Evolutionary conservation across 1,140 invertebrate genomes (phyloP).

Genomic region (Eumaeus atala): DNA sequence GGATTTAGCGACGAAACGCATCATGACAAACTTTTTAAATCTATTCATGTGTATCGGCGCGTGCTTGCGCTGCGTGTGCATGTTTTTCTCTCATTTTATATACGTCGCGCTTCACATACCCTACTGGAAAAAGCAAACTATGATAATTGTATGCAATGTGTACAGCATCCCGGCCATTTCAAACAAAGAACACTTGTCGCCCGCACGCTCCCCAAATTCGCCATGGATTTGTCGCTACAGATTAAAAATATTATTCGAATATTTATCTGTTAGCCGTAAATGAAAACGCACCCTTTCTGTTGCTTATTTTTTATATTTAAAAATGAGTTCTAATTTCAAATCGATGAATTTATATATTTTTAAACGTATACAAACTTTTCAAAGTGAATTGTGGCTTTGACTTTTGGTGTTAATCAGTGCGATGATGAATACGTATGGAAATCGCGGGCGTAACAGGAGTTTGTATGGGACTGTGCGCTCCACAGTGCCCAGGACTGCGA

Average conservation of each 20-base stretch:
- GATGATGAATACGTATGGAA: slow-evolving; percentile 55
- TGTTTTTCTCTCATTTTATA: slow-evolving; percentile 55
- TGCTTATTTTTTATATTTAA: slow-evolving; percentile 59
- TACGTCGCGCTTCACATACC: slow-evolving; percentile 57
- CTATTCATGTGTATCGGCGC: slow-evolving; percentile 51
- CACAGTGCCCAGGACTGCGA: slow-evolving; percentile 44
- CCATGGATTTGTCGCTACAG: slow-evolving; percentile 47
- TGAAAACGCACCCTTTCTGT: slow-evolving; percentile 33
- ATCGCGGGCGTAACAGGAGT: slow-evolving; percentile 44
- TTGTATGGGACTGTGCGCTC: slow-evolving; percentile 63
- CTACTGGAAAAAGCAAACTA: slow-evolving; percentile 70
- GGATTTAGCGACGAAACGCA: slow-evolving; percentile 23
- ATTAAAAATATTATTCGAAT: slow-evolving; percentile 52
- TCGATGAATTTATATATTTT: slow-evolving; percentile 30
- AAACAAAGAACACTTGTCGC: slow-evolving; percentile 33
- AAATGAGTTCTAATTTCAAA: slow-evolving; percentile 61
- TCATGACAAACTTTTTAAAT: slow-evolving; percentile 64
- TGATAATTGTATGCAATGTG: slow-evolving; percentile 64
- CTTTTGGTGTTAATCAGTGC: slow-evolving; percentile 32
- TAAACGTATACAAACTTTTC: slow-evolving; percentile 8
- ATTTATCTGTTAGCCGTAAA: slow-evolving; percentile 48
- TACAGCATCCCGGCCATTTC: slow-evolving; percentile 45
- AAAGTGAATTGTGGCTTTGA: slow-evolving; percentile 20
- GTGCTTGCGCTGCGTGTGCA: slow-evolving; percentile 43
- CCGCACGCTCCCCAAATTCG: slow-evolving; percentile 35